Evolutionary conservation across 2,113 vertebrate genomes (phyloP), one percentile per base, ranked within the genome.

Genomic region (Neofelis nebulosa): DNA sequence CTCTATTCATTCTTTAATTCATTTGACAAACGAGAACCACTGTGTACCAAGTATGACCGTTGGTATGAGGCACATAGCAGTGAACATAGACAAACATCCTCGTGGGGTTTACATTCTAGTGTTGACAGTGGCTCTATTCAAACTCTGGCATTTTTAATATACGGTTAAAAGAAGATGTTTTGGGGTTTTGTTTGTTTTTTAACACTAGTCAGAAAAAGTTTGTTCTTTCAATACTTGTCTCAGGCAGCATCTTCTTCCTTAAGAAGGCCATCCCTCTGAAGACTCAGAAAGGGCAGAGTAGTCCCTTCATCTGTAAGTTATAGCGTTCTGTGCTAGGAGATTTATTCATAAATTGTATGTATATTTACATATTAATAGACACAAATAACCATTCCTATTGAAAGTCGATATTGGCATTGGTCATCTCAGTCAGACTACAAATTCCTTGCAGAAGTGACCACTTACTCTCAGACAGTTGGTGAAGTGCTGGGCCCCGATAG

Each of bases 1-100:
- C 84, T 92, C 73, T 95, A 92, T 82, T 91, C 52, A 79, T 29
- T 81, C 61, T 74, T 68, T 71, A 74, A 78, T 94, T 89, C 45
- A 57, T 68, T 76, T 69, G 78, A 93, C 69, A 96, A 91, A 96
- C 25, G 36, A 97, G 84, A 92, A 63, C 12, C 7, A 68, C 68
- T 55, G 4, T 66, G 36, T 79, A 74, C 25, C 36, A 41, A 78
- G 29, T 21, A 82, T 92, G 82, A 80, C 52, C 38, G 8, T 82
- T 69, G 50, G 38, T 23, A 94, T 45, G 50, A 93, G 31, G 45
- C 78, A 91, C 69, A 63, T 3, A 84, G 8, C 4, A 78, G 18
- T 89, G 61, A 86, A 66, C 15, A 78, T 31, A 66, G 31, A 76
- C 45, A n/a, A 80, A 69, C 0, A 29, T 81, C 48, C 57, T 94